These are phyloP conservation scores for Spongia lamella DNA, from an alignment of 37 sponge, comb jelly and placozoan species.

Conservation along the genomic window DNA sequence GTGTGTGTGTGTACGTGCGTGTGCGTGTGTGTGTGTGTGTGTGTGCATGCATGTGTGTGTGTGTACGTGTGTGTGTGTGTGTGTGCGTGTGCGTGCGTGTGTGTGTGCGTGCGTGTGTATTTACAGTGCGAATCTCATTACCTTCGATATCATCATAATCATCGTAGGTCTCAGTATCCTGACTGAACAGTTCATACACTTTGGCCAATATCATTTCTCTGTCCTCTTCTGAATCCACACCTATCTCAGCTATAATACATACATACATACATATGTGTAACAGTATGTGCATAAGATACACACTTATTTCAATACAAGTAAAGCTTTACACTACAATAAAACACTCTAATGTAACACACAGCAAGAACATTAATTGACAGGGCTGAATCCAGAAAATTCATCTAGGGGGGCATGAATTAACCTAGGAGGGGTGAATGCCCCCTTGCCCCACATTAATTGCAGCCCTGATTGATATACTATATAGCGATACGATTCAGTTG, in stretches of 20 bases:
- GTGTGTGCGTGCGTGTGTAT: too few relatives aligned
- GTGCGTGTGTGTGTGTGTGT: too few relatives aligned
- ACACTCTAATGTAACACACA: background rate
- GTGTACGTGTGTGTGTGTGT: too few relatives aligned
- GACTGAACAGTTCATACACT: slow-evolving; percentile 66
- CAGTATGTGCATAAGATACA: slow-evolving; percentile 9
- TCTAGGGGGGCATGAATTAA: too few relatives aligned
- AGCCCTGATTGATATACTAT: too few relatives aligned
- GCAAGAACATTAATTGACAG: too few relatives aligned
- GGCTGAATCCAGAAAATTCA: too few relatives aligned
- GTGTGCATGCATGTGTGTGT: too few relatives aligned
- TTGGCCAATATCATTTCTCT: slow-evolving; percentile 52
- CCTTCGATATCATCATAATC: slow-evolving; percentile 43
- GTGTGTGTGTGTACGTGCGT: too few relatives aligned
- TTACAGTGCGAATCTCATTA: slow-evolving; percentile 13
- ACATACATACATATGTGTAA: slow-evolving; percentile 1
- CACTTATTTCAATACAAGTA: slow-evolving; percentile 36
- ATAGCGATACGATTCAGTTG: background rate
- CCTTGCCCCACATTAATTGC: too few relatives aligned
- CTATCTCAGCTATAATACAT: slow-evolving; percentile 52
- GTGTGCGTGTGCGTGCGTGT: too few relatives aligned
- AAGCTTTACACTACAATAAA: background rate
- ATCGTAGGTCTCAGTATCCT: slow-evolving; percentile 5
- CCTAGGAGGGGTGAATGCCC: too few relatives aligned
- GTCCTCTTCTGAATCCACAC: slow-evolving; percentile 42